Conservation (phyloP, 2,797 vertebrate genomes). For the Sebastes diploproa region DNA sequence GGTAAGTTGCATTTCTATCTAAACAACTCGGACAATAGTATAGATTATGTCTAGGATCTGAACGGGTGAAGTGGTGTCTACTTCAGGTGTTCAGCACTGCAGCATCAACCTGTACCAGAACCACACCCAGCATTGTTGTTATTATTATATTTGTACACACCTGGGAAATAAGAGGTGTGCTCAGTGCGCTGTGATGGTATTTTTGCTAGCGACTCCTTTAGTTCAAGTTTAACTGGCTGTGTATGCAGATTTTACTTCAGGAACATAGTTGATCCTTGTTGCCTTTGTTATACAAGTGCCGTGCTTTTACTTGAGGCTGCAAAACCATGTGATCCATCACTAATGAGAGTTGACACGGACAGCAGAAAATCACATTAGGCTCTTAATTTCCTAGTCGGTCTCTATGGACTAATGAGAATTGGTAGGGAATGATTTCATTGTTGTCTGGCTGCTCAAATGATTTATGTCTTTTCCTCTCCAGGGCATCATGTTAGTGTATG, state of each 20-base stretch:
- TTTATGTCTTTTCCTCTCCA: constrained; percentile 43
- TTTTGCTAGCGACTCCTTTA: constrained; percentile 10
- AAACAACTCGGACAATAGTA: not conserved
- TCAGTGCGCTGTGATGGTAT: not conserved
- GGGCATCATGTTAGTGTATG: constrained; percentile 96
- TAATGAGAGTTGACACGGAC: not conserved
- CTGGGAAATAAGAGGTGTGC: not conserved
- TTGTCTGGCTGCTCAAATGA: not conserved
- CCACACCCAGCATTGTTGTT: constrained; percentile 34
- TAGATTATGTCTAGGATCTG: not conserved
- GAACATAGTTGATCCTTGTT: not conserved
- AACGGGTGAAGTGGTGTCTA: not conserved
- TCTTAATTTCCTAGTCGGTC: not conserved
- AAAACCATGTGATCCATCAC: not conserved
- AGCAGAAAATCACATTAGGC: not conserved
- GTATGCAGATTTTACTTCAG: not conserved
- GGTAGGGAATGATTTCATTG: not conserved
- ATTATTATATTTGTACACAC: not conserved
- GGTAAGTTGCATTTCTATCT: constrained; percentile 72
- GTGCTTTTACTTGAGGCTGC: not conserved
- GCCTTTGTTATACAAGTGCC: not conserved
- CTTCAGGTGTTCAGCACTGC: not conserved
- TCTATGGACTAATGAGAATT: not conserved
- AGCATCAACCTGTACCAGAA: not conserved
- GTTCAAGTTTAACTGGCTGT: constrained; percentile 17